A percentile compares a stretch with the other conserved stretches of the same genome.
Evolutionary conservation across 2,888 invertebrate species (phyloP).

Genomic region (Tinea trinotella): DNA sequence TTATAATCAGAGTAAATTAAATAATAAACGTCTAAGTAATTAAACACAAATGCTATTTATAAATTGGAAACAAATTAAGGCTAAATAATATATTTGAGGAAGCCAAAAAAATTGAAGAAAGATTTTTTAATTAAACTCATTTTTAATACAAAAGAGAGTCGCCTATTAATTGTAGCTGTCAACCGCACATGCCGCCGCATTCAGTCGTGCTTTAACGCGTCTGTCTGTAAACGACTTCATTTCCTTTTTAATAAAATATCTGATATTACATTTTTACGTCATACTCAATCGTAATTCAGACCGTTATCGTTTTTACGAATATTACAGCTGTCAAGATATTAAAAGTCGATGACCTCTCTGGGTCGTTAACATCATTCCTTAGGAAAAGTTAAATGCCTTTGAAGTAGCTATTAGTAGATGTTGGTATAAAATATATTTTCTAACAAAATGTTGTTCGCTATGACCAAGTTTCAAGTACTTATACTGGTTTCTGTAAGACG

Average conservation of each 20-base stretch:
- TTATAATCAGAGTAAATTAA: background rate
- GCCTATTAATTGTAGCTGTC: conserved; percentile 15
- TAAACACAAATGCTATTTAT: no score
- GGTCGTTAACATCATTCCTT: no score
- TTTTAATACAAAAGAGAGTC: conserved; percentile 16
- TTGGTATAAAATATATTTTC: no score
- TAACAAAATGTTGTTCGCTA: no score
- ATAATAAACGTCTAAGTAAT: background rate
- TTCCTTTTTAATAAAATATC: conserved; percentile 13
- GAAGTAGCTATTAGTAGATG: no score
- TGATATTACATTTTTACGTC: background rate
- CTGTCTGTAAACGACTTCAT: conserved; percentile 16
- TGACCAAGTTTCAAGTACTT: background rate
- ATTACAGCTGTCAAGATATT: background rate
- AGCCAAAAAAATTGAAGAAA: background rate
- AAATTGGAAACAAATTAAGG: no score
- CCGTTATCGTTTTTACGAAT: background rate
- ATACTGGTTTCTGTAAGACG: background rate
- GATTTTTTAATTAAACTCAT: conserved; percentile 11
- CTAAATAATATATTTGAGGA: background rate
- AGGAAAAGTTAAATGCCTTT: no score
- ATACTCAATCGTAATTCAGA: background rate
- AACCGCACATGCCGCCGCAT: conserved; percentile 14
- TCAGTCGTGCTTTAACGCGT: conserved; percentile 13
- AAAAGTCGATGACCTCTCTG: background rate